Percentiles rank a stretch among this genome's conserved stretches.
Conservation (phyloP, 2,113 vertebrate species). For the Lethenteron reissneri region DNA sequence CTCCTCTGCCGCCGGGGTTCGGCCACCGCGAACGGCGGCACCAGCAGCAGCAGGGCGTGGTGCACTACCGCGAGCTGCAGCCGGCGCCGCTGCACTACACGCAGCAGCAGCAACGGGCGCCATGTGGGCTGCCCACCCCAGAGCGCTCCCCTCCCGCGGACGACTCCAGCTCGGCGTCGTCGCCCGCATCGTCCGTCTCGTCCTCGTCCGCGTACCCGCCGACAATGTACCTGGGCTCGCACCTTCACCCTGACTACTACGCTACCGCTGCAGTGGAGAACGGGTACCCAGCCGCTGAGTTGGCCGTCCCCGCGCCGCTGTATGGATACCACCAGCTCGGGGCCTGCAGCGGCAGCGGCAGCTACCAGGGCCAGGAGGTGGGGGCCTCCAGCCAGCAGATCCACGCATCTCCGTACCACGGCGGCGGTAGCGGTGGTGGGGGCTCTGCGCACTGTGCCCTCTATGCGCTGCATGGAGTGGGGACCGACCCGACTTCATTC, state of each 20-base stretch:
- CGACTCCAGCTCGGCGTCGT: too few relatives aligned
- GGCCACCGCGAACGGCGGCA: too few relatives aligned
- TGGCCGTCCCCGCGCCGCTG: not conserved
- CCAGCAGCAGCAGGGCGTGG: too few relatives aligned
- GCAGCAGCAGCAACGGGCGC: not conserved
- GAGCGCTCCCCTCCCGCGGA: too few relatives aligned
- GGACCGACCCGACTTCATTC: too few relatives aligned
- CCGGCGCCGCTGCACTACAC: slow-evolving; percentile 1
- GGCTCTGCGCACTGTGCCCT: too few relatives aligned
- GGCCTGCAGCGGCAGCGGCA: not conserved
- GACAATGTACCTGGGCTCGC: not conserved
- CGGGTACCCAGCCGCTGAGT: too few relatives aligned
- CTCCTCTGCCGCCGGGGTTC: too few relatives aligned
- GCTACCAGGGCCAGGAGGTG: not conserved
- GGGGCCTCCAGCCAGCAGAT: not conserved
- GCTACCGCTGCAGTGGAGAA: too few relatives aligned
- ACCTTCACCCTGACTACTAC: too few relatives aligned
- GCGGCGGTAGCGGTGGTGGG: not conserved
- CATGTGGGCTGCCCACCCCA: too few relatives aligned
- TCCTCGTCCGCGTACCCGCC: not conserved
- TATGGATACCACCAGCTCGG: not conserved
- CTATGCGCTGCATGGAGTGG: too few relatives aligned
- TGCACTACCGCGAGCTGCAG: slow-evolving; percentile 3
- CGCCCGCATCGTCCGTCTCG: not conserved
- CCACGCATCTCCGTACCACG: not conserved